Evolutionary conservation across 2,888 invertebrate genomes (phyloP), one percentile per base, ranked within the genome.

Genomic region (Dascillus cervinus): DNA sequence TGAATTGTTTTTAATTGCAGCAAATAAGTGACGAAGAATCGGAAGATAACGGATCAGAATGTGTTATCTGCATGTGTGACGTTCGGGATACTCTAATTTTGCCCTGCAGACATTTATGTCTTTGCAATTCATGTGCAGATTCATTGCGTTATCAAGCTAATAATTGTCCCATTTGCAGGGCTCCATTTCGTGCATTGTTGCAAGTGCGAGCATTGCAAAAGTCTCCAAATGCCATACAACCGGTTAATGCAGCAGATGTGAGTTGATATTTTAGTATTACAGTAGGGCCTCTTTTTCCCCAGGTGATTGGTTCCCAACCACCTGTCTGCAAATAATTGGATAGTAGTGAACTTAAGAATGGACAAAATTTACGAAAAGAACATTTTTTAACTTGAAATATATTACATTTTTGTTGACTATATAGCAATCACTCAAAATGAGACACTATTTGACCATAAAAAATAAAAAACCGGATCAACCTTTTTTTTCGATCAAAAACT

Each of bases 1-100:
- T 8, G 17, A 17, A 29, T 22, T 13, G 11, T 34, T 19, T 15
- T 17, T 30, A n/a, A n/a, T n/a, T 29, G 6, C 28, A 49, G 47
- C 41, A 39, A 29, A 37, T 64, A 53, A 75, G 74, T 3, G 89
- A 90, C 55, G 88, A 88, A 49, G 90, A 91, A 49, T 81, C 84
- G 0, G 92, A 94, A 53, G 91, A 94, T 54, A 90, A 88, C 52
- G 94, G 95, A 1, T 88, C 92, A 1, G 98, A 99, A 65, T 98
- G 98, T 67, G 96, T 98, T 19, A 97, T 98, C 57, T 98, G 98
- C 64, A 96, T 98, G 95, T 92, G 91, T 52, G 97, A 98, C 60
- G 85, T 91, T 10, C 75, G 97, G 3, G 97, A 98, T 65, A 98
- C 97, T 0, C 71, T 98, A 29, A 97, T 98, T 53, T 71, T 98